Evolutionary conservation across 2,888 invertebrate genomes (phyloP).

Genomic region (Spisula subtruncata): DNA sequence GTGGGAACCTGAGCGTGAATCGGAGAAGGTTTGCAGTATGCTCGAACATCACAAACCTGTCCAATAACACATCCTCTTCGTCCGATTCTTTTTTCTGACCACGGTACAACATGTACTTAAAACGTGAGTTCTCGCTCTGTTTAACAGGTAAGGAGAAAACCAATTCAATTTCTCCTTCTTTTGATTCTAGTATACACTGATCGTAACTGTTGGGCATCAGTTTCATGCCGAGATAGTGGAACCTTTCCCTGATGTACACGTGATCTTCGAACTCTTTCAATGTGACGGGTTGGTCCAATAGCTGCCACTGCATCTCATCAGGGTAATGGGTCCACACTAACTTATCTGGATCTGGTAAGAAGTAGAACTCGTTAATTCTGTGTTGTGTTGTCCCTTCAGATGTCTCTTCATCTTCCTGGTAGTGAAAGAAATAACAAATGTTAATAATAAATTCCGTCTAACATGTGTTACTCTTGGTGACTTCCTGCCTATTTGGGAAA

Average conservation of each 20-base stretch:
- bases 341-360: constrained; percentile 85
- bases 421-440: not conserved
- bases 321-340: constrained; percentile 86
- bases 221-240: constrained; percentile 82
- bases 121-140: constrained; percentile 79
- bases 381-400: constrained; percentile 84
- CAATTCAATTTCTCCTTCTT: constrained; percentile 83
- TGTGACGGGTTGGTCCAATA: constrained; percentile 80
- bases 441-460: not conserved
- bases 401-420: constrained; percentile 77
- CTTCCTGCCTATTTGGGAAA: too few relatives aligned
- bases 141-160: constrained; percentile 79
- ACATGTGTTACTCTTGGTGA: too few relatives aligned
- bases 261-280: constrained; percentile 81
- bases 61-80: constrained; percentile 77
- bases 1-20: constrained; percentile 81
- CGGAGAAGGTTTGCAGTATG: constrained; percentile 79
- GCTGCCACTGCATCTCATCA: constrained; percentile 84
- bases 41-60: constrained; percentile 85
- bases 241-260: constrained; percentile 85
- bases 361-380: constrained; percentile 86
- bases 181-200: constrained; percentile 77
- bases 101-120: constrained; percentile 85
- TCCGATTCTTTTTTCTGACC: constrained; percentile 65
- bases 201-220: constrained; percentile 76